These are phyloP conservation scores for Bombyx huttoni DNA, from an alignment of 2,888 invertebrate genomes.

Conservation along the genomic window DNA sequence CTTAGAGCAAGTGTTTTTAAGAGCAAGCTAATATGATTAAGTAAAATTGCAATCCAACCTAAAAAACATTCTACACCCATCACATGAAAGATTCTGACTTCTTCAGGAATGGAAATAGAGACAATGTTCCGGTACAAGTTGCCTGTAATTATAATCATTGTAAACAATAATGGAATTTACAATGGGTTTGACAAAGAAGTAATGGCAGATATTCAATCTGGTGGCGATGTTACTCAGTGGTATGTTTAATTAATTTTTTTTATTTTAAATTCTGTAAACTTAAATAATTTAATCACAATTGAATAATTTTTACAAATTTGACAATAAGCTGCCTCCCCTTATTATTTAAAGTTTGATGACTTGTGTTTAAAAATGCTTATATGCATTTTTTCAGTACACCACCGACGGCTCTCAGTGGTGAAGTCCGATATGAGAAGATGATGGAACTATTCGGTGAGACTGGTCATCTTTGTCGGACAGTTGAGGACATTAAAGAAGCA, in stretches of 20 bases:
- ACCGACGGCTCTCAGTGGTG: conserved; percentile 83
- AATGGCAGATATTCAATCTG: conserved; percentile 77
- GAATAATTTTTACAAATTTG: no score
- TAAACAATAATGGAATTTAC: conserved; percentile 97
- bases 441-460: conserved; percentile 87
- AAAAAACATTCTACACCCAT: neutral
- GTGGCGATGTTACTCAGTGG: conserved; percentile 82
- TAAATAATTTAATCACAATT: no score
- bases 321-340: no score
- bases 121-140: conserved; percentile 95
- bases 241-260: conserved; percentile 47
- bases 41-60: neutral
- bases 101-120: conserved; percentile 93
- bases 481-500: conserved; percentile 82
- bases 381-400: conserved; percentile 76
- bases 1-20: neutral
- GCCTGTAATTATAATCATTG: conserved; percentile 89
- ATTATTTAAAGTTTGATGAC: neutral
- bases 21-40: neutral
- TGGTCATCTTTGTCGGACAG: conserved; percentile 85
- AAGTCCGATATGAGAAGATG: conserved; percentile 91
- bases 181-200: conserved; percentile 86
- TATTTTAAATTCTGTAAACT: neutral
- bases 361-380: neutral
- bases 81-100: neutral